Percentiles rank a stretch among this genome's conserved stretches.
phyloP scores from a whole-genome alignment of 2,888 invertebrate genomes.

The Prionchulus punctatus region DNA sequence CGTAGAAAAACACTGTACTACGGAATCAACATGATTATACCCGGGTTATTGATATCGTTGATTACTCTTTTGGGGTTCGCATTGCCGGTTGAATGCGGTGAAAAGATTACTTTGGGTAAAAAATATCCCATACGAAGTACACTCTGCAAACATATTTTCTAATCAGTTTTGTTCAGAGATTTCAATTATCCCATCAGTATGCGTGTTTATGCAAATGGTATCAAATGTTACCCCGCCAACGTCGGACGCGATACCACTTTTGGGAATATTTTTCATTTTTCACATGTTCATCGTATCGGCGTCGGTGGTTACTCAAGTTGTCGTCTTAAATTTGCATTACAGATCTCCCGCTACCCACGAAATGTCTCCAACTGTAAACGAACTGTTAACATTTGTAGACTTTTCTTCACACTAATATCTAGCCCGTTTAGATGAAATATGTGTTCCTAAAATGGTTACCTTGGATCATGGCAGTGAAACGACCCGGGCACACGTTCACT shows the following conservation, averaged over 20 bases:
- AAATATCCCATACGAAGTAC: too few species aligned
- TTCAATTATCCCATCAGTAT: slow-evolving; percentile 58
- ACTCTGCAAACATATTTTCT: too few species aligned
- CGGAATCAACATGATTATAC: slow-evolving; percentile 95
- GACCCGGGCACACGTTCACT: slow-evolving; percentile 3
- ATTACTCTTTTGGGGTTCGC: slow-evolving; percentile 95
- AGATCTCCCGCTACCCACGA: slow-evolving; percentile 7
- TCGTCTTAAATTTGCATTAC: slow-evolving; percentile 12
- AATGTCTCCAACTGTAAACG: slow-evolving; percentile 4
- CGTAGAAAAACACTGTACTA: slow-evolving; percentile 89
- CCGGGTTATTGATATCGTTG: slow-evolving; percentile 90
- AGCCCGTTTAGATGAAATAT: background rate
- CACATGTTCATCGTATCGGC: slow-evolving; percentile 12
- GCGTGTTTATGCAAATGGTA: slow-evolving; percentile 93
- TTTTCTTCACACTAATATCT: background rate
- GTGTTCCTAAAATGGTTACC: slow-evolving; percentile 7
- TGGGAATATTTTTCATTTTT: slow-evolving; percentile 12
- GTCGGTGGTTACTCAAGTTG: slow-evolving; percentile 12
- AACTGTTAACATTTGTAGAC: background rate
- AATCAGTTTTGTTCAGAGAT: slow-evolving; percentile 19
- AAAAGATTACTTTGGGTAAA: slow-evolving; percentile 88
- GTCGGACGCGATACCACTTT: slow-evolving; percentile 52
- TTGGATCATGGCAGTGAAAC: slow-evolving; percentile 7
- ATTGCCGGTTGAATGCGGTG: slow-evolving; percentile 90
- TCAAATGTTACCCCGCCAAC: slow-evolving; percentile 96